Evolutionary conservation across 2,797 vertebrate genomes (phyloP).

Genomic region (Enteromius paludinosus): DNA sequence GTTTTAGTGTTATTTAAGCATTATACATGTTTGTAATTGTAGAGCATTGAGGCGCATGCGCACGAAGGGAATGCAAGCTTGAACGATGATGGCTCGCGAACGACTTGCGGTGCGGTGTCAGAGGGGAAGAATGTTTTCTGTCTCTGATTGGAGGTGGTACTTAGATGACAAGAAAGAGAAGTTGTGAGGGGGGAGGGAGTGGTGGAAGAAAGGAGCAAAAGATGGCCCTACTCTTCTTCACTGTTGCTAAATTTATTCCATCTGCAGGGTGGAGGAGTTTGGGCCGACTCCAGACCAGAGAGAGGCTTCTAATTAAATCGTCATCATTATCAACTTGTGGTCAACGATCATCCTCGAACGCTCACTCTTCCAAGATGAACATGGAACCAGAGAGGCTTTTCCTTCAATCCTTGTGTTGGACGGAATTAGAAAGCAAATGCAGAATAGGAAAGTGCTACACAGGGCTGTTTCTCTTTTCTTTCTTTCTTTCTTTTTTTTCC

Average conservation of each 20-base stretch:
- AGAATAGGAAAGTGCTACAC: slow-evolving; percentile 61
- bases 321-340: slow-evolving; percentile 88
- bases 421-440: slow-evolving; percentile 75
- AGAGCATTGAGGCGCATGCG: background rate
- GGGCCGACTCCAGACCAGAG: slow-evolving; percentile 78
- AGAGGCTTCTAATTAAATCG: slow-evolving; percentile 88
- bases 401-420: slow-evolving; percentile 72
- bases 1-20: slow-evolving; percentile 41
- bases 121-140: slow-evolving; percentile 70
- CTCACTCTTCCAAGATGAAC: slow-evolving; percentile 77
- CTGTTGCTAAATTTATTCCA: slow-evolving; percentile 84
- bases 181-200: slow-evolving; percentile 66
- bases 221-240: slow-evolving; percentile 77
- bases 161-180: slow-evolving; percentile 59
- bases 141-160: slow-evolving; percentile 75
- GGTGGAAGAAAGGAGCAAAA: slow-evolving; percentile 47
- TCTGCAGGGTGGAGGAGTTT: slow-evolving; percentile 85
- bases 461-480: slow-evolving; percentile 21
- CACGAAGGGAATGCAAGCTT: slow-evolving; percentile 40
- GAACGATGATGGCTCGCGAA: slow-evolving; percentile 39
- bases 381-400: slow-evolving; percentile 77
- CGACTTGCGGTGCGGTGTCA: slow-evolving; percentile 63
- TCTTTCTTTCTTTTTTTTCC: background rate
- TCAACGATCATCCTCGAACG: slow-evolving; percentile 76
- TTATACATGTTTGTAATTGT: slow-evolving; percentile 18